These are phyloP conservation scores for Caenorhabditis inopinata DNA, from an alignment of 1,140 invertebrate species.

Conservation along the genomic window DNA sequence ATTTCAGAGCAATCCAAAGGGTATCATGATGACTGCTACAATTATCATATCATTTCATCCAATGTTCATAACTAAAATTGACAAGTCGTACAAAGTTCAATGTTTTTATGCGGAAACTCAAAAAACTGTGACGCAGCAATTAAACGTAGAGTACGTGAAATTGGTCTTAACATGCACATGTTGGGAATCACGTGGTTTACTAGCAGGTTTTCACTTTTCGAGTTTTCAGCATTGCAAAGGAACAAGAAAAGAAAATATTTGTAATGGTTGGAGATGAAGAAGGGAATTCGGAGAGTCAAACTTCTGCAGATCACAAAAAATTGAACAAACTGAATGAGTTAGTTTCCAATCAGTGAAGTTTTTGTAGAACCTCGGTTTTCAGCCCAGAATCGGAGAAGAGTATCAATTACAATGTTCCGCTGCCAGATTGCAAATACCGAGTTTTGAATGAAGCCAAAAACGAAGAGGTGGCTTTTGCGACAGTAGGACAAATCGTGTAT, in stretches of 20 bases:
- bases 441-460: conserved; percentile 25
- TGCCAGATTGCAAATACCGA: conserved; percentile 45
- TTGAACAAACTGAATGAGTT: conserved; percentile 1
- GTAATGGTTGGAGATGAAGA: conserved; percentile 49
- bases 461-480: conserved; percentile 55
- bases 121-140: conserved; percentile 50
- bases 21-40: conserved; percentile 49
- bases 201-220: not conserved
- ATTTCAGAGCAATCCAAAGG: conserved; percentile 50
- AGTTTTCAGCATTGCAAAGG: conserved; percentile 42
- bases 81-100: conserved; percentile 53
- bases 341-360: not conserved
- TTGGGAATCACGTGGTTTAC: no score
- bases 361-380: no score
- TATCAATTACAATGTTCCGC: conserved; percentile 46
- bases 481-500: conserved; percentile 52
- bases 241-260: conserved; percentile 47
- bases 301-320: not conserved
- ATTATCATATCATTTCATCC: conserved; percentile 53
- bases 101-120: conserved; percentile 52
- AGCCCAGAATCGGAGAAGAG: conserved; percentile 21
- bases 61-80: conserved; percentile 54
- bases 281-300: not conserved
- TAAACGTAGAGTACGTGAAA: conserved; percentile 48
- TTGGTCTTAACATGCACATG: not conserved